Base-by-base conservation (phyloP, 2,888 invertebrate genomes). In the Volucella zonaria region DNA sequence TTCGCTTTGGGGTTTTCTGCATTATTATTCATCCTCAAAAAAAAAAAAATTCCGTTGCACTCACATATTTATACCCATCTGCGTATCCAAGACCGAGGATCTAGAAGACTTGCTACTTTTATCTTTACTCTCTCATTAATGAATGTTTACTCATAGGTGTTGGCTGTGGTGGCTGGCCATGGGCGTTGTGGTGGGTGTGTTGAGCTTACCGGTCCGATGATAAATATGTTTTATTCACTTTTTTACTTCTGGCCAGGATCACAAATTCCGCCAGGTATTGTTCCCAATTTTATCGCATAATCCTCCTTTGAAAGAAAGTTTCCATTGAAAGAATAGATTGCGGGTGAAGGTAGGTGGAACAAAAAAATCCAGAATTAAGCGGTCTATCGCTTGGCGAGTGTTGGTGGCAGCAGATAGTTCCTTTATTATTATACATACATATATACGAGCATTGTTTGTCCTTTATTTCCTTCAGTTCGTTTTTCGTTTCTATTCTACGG, bases 221-320 rank as follows among this genome's bases (percentile, higher is more conserved):
- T 56, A 51, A 66, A 58, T 43, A 31, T 14, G 18, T 23, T 47
- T 40, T 58, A 9, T 6, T 38, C 51, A 43, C 23, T 67, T 18
- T 45, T n/a, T n/a, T n/a, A 12, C 9, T 8, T 8, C 14, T 9
- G 40, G 42, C 8, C 52, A 43, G 61, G 15, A 8, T 31, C 42
- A 61, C 67, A 52, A 68, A 43, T 51, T 54, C 54, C 40, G 45
- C 45, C 14, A 51, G 61, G 58, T 58, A 75, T 81, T 75, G 64
- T 70, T 66, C 45, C 42, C 23, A 23, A 71, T 70, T 40, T 66
- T 64, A 51, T 58, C 67, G 59, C 66, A 81, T 64, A 68, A 54
- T 49, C 58, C 73, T 49, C 15, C 31, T 8, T 52, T 12, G 14
- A 12, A 14, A 47, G n/a, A 23, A 54, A 45, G 45, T 45, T 10